Evolutionary conservation across 2,797 vertebrate genomes (phyloP).

Genomic region (Poecilia gillii): DNA sequence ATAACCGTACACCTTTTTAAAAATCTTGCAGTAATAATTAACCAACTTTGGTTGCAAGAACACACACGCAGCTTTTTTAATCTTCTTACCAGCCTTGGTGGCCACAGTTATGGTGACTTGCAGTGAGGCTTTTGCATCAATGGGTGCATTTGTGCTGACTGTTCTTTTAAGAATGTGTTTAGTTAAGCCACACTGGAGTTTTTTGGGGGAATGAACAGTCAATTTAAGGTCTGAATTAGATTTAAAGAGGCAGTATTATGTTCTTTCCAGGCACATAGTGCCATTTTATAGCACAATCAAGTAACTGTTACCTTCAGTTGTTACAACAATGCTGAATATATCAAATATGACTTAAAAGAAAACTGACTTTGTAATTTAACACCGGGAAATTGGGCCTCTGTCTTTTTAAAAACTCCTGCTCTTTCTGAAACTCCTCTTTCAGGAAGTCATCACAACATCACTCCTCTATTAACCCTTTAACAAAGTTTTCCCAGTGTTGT

Average conservation of each 20-base stretch:
- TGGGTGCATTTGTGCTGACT: background rate
- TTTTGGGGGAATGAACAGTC: background rate
- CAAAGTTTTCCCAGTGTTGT: too few species aligned
- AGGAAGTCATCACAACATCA: too few species aligned
- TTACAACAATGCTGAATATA: too few species aligned
- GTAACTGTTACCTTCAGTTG: too few species aligned
- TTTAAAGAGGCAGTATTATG: background rate
- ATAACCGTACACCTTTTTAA: background rate
- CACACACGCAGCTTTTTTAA: background rate
- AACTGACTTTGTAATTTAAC: too few species aligned
- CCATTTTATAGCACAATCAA: too few species aligned
- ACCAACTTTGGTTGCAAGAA: background rate
- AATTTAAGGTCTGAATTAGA: background rate
- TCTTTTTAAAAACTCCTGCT: too few species aligned
- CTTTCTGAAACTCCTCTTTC: too few species aligned
- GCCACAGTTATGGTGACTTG: background rate
- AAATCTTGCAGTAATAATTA: conserved; percentile 16
- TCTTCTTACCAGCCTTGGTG: background rate
- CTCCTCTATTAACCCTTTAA: too few species aligned
- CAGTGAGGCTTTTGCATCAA: background rate
- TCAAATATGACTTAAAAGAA: too few species aligned
- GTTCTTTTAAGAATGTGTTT: background rate
- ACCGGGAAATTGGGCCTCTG: too few species aligned
- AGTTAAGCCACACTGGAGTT: background rate
- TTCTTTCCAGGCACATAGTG: too few species aligned